phyloP scores from a whole-genome alignment of 1,140 invertebrate species.

The Heterodera schachtii region DNA sequence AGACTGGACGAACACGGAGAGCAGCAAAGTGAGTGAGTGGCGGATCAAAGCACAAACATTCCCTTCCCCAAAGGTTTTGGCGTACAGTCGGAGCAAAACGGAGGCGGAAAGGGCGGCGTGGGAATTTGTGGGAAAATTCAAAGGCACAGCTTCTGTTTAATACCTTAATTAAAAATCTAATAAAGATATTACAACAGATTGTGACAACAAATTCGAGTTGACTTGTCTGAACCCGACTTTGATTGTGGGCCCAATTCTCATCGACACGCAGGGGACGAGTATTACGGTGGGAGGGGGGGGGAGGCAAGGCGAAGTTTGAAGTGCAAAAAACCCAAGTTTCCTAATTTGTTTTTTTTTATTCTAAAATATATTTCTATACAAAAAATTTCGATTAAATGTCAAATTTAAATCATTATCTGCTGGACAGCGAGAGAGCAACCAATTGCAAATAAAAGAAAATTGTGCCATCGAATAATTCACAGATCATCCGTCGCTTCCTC shows the following conservation, averaged over 20 bases:
- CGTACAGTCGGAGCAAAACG: conserved; percentile 70
- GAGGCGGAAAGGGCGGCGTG: conserved; percentile 72
- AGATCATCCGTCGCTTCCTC: conserved; percentile 68
- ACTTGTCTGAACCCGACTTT: conserved; percentile 70
- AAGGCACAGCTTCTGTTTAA: neutral
- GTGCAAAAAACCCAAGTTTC: neutral
- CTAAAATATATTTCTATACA: too few relatives aligned
- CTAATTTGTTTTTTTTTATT: neutral
- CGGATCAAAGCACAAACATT: neutral
- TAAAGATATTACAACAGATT: conserved; percentile 19
- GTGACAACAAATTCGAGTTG: conserved; percentile 69
- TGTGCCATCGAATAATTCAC: conserved; percentile 15
- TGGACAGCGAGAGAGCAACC: too few relatives aligned
- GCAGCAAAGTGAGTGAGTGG: conserved; percentile 46
- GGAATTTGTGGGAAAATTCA: conserved; percentile 67
- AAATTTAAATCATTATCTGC: too few relatives aligned
- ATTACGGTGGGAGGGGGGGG: conserved; percentile 62
- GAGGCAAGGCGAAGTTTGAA: too few relatives aligned
- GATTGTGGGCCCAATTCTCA: conserved; percentile 70
- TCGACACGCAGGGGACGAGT: conserved; percentile 67
- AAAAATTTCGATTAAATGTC: too few relatives aligned
- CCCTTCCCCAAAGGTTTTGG: conserved; percentile 15
- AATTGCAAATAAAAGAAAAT: too few relatives aligned
- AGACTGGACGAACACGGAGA: conserved; percentile 69
- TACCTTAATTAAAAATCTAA: too few relatives aligned